Evolutionary conservation across 2,113 vertebrate genomes (phyloP).

Genomic region (Sus scrofa): DNA sequence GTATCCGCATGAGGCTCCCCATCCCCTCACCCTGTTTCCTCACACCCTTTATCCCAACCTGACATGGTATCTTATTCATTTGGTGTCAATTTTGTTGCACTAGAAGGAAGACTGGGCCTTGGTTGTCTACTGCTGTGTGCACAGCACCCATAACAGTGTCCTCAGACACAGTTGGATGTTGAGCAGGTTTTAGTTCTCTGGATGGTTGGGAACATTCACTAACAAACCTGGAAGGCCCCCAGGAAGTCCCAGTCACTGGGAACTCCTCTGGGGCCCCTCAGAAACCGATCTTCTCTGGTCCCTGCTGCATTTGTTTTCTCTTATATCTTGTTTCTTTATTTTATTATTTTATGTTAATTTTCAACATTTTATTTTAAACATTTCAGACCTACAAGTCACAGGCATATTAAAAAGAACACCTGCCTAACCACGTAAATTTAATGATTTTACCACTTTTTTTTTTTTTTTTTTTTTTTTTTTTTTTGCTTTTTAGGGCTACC

Average conservation of each 20-base stretch:
- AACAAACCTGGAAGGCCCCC: neutral
- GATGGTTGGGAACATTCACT: neutral
- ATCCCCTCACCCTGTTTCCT: neutral
- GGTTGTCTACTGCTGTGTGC: neutral
- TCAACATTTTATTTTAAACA: neutral
- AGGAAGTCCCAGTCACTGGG: neutral
- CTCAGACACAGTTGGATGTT: too few species aligned
- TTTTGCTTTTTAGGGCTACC: too few species aligned
- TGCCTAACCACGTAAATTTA: neutral
- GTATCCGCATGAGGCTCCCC: neutral
- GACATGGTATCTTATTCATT: neutral
- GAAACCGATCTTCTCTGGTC: neutral
- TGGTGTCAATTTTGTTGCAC: neutral
- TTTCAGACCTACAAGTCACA: slow-evolving; percentile 7
- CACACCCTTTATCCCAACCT: neutral
- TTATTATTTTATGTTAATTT: neutral
- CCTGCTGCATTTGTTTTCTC: neutral
- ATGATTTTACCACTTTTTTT: neutral
- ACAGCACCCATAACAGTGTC: neutral
- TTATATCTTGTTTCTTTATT: neutral
- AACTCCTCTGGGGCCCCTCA: neutral
- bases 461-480: too few species aligned
- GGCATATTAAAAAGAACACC: neutral
- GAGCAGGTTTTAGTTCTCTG: neutral
- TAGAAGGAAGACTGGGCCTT: neutral